Conservation (phyloP, 2,113 vertebrate species). For the Emydura subglobosa region DNA sequence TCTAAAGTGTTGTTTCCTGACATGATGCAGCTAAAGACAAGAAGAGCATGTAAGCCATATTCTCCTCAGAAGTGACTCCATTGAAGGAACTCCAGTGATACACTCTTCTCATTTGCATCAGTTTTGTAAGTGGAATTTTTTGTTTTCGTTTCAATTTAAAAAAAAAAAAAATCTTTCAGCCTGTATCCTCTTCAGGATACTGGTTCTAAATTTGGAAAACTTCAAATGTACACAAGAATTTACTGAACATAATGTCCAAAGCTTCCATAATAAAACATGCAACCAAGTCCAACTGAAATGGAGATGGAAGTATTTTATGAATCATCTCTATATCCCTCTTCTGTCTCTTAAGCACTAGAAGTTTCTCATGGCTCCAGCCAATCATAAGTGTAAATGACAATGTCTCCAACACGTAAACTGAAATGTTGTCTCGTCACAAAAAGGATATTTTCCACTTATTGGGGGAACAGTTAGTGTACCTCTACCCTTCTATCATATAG, state of each 20-base stretch:
- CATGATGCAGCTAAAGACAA: neutral
- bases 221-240: neutral
- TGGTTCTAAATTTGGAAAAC: neutral
- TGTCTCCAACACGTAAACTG: neutral
- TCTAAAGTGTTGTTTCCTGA: neutral
- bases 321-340: neutral
- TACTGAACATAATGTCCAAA: neutral
- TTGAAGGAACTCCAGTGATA: neutral
- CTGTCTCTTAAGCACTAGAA: neutral
- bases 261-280: neutral
- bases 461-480: neutral
- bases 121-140: neutral
- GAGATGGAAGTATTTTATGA: neutral
- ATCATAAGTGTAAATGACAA: neutral
- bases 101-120: no score
- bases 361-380: neutral
- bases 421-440: neutral
- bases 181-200: neutral
- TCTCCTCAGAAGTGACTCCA: neutral
- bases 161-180: neutral
- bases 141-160: neutral
- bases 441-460: neutral
- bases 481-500: neutral
- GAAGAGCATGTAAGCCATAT: neutral
- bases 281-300: neutral